These are phyloP conservation scores for Mellivora capensis DNA, from an alignment of 2,113 vertebrate genomes.

Conservation along the genomic window DNA sequence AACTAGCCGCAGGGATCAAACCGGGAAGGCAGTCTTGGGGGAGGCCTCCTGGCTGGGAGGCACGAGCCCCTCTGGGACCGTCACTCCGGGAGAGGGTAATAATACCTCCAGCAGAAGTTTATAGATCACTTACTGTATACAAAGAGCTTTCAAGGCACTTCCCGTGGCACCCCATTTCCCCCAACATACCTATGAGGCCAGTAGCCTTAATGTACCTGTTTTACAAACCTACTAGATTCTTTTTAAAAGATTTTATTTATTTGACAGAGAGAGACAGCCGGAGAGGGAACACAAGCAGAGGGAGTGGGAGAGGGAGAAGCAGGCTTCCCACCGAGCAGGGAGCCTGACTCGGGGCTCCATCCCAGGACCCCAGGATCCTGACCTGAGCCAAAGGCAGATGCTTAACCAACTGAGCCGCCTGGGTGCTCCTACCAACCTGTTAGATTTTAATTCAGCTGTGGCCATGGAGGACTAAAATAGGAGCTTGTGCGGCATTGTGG, in stretches of 20 bases:
- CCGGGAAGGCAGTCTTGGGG: neutral
- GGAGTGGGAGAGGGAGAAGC: no score
- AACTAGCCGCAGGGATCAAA: no score
- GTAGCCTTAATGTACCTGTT: neutral
- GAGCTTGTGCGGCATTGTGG: neutral
- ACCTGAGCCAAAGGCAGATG: no score
- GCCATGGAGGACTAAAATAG: neutral
- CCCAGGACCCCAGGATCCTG: no score
- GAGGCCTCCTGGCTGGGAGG: neutral
- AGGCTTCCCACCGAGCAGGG: no score
- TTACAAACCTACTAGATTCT: neutral
- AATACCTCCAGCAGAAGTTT: neutral
- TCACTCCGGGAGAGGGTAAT: neutral
- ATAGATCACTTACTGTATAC: neutral
- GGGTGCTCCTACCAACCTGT: neutral
- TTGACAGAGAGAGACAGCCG: no score
- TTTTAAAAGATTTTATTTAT: no score
- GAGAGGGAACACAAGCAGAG: no score
- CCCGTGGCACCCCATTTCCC: neutral
- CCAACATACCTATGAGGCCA: neutral
- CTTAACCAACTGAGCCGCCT: no score
- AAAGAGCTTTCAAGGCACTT: neutral
- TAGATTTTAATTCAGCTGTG: neutral
- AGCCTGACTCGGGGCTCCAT: no score
- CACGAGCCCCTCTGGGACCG: neutral